Evolutionary conservation across 2,797 vertebrate species (phyloP).

Genomic region (Sparidentex hasta): DNA sequence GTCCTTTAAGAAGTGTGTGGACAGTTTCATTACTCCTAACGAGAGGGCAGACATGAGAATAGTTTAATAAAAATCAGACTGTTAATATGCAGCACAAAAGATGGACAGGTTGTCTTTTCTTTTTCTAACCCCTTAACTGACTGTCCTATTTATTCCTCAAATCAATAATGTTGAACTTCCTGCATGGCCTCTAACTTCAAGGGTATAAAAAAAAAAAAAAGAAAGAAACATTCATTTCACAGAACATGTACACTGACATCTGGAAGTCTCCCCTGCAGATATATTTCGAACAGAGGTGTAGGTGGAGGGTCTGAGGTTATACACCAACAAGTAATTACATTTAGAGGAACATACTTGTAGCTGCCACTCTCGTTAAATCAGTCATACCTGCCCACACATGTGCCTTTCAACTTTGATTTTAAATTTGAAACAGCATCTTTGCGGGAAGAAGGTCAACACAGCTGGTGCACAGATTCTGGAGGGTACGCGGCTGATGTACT

Average conservation of each 20-base stretch:
- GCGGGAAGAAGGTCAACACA: neutral
- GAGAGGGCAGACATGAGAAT: no score
- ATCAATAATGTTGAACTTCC: neutral
- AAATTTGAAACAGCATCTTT: neutral
- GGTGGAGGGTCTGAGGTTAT: neutral
- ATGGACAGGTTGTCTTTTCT: neutral
- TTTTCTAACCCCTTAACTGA: no score
- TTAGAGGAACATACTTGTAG: no score
- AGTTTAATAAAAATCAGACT: no score
- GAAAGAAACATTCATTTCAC: constrained; percentile 11
- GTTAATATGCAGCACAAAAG: no score
- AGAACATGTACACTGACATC: neutral
- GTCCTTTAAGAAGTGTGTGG: no score
- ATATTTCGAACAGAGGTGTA: neutral
- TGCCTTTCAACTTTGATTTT: neutral
- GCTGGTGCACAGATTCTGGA: constrained; percentile 1
- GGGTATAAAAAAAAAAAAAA: neutral
- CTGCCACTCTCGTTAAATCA: neutral
- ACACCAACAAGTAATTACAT: neutral
- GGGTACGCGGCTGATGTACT: constrained; percentile 1
- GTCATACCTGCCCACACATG: neutral
- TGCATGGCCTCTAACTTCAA: neutral
- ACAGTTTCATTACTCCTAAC: no score
- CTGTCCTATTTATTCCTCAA: neutral
- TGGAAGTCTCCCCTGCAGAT: constrained; percentile 8